phyloP scores from a whole-genome alignment of 2,113 vertebrate species.

The Oryzias woworae region DNA sequence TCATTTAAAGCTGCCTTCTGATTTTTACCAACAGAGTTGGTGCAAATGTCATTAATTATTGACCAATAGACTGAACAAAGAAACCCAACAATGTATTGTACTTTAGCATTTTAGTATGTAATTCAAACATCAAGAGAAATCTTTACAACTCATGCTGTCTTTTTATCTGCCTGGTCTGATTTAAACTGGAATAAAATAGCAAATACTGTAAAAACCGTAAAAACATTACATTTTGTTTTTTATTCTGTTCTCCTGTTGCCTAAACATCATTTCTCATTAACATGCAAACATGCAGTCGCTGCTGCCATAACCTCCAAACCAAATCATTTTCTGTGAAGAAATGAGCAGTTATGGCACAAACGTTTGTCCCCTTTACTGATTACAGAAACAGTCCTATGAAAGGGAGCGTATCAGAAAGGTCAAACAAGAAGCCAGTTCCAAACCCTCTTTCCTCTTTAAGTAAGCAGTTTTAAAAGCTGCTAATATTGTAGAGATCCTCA shows the following conservation, averaged over 20 bases:
- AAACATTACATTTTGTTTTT: background rate
- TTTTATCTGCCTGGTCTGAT: background rate
- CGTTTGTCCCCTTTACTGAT: background rate
- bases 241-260: background rate
- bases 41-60: too few species aligned
- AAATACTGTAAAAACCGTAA: background rate
- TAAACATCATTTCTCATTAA: slow-evolving; percentile 21
- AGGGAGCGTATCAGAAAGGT: too few species aligned
- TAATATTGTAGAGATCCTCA: background rate
- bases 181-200: background rate
- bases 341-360: background rate
- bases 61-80: too few species aligned
- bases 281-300: slow-evolving; percentile 34
- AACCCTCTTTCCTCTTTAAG: slow-evolving; percentile 1
- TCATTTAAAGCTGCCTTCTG: too few species aligned
- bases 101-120: too few species aligned
- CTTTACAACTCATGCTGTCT: background rate
- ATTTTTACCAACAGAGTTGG: too few species aligned
- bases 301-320: background rate
- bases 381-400: too few species aligned
- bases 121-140: too few species aligned
- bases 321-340: slow-evolving; percentile 19
- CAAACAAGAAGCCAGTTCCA: background rate
- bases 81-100: too few species aligned
- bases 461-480: background rate